Conservation (phyloP, 1,140 invertebrate genomes). For the Zaprionus kolodkinae region DNA sequence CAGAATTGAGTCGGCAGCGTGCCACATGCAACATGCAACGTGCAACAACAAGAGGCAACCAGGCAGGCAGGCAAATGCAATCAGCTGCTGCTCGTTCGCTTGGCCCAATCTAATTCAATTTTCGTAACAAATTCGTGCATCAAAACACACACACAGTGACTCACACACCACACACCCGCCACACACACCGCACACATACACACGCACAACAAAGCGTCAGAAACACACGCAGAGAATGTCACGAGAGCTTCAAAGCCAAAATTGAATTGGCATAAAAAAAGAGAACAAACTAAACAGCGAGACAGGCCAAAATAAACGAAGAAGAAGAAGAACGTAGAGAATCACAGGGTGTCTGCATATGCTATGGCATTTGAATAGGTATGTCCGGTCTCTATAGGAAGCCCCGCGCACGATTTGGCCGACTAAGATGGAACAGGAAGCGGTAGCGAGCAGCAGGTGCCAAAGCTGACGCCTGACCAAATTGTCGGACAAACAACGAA, state of each 20-base stretch:
- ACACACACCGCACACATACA: constrained; percentile 26
- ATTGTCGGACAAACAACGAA: constrained; percentile 67
- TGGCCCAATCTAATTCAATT: constrained; percentile 79
- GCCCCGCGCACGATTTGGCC: constrained; percentile 43
- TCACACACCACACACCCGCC: constrained; percentile 27
- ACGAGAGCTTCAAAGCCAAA: constrained; percentile 73
- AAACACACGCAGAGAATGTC: constrained; percentile 62
- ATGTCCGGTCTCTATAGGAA: constrained; percentile 12
- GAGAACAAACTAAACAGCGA: constrained; percentile 34
- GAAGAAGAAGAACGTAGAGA: not conserved
- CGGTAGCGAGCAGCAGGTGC: constrained; percentile 62
- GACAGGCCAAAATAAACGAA: constrained; percentile 42
- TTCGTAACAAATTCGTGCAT: constrained; percentile 74
- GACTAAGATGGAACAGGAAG: constrained; percentile 64
- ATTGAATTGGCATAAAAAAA: constrained; percentile 66
- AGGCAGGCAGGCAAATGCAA: constrained; percentile 57
- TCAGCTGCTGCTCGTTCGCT: constrained; percentile 67
- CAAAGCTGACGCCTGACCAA: constrained; percentile 71
- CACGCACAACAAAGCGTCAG: constrained; percentile 32
- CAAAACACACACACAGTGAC: constrained; percentile 26
- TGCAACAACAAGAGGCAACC: constrained; percentile 13
- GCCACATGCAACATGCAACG: constrained; percentile 34
- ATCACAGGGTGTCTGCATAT: not conserved
- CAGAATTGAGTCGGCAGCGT: constrained; percentile 7
- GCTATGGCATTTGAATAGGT: not conserved